Evolutionary conservation across 2,888 invertebrate species (phyloP).

Genomic region (Rotaria sp.): DNA sequence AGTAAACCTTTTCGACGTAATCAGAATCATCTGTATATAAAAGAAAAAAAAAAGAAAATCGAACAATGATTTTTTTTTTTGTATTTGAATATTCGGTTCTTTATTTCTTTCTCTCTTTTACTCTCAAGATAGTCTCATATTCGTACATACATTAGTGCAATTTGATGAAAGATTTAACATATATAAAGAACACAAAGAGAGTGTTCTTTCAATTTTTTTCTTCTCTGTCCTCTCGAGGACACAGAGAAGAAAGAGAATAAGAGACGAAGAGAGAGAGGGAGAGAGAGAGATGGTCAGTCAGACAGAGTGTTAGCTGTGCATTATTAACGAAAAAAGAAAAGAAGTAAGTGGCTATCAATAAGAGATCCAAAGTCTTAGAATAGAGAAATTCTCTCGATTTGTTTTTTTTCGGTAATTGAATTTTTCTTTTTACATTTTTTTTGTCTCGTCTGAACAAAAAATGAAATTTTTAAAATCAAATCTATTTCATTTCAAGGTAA

Average conservation of each 20-base stretch:
- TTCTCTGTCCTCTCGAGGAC: neutral
- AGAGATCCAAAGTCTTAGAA: neutral
- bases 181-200: neutral
- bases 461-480: neutral
- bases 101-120: neutral
- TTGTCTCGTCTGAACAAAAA: neutral
- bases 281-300: conserved; percentile 18
- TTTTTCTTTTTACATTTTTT: neutral
- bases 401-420: neutral
- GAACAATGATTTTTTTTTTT: neutral
- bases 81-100: neutral
- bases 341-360: neutral
- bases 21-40: neutral
- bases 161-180: conserved; percentile 24
- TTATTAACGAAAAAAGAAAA: neutral
- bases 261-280: neutral
- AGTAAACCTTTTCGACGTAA: neutral
- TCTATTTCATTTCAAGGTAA: conserved; percentile 18
- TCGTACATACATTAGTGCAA: conserved; percentile 5
- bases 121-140: neutral
- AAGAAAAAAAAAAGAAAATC: neutral
- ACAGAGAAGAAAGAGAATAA: neutral
- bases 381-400: neutral
- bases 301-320: neutral
- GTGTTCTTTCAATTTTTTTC: neutral